Conservation (phyloP, 1,140 invertebrate genomes). For the Dufourea novaeangliae region DNA sequence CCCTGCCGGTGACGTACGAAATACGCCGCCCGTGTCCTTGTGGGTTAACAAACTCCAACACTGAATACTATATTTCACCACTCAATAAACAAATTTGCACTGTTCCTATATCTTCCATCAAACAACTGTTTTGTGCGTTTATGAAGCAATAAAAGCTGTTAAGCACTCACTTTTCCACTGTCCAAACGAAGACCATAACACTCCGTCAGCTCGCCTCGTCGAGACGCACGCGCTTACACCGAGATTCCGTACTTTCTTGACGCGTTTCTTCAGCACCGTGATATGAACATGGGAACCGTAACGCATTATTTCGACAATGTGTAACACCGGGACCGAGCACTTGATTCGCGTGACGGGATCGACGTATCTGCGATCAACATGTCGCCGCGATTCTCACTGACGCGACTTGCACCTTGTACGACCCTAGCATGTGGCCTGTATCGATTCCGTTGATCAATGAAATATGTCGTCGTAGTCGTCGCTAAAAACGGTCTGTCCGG, state of each 20-base stretch:
- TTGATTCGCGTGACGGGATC: background rate
- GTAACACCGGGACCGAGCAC: background rate
- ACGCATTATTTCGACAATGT: conserved; percentile 25
- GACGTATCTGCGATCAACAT: background rate
- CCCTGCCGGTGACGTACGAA: too few relatives aligned
- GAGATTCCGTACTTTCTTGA: background rate
- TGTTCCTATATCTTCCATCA: too few relatives aligned
- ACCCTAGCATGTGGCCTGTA: background rate
- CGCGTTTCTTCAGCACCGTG: background rate
- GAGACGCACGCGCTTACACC: background rate
- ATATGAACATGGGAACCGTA: background rate
- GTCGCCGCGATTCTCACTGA: conserved; percentile 21
- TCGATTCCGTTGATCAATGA: conserved; percentile 36
- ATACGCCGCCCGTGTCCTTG: too few relatives aligned
- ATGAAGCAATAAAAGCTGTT: background rate
- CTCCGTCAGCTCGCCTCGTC: background rate
- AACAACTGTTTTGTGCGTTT: too few relatives aligned
- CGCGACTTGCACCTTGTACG: background rate
- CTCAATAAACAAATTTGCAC: too few relatives aligned
- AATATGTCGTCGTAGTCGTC: conserved; percentile 43
- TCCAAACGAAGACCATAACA: conserved; percentile 40
- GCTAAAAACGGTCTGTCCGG: background rate
- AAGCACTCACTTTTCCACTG: conserved; percentile 15
- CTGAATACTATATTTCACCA: too few relatives aligned
- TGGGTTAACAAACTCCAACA: too few relatives aligned